phyloP scores from a whole-genome alignment of 2,888 invertebrate species.

The Cephus pygmeus region DNA sequence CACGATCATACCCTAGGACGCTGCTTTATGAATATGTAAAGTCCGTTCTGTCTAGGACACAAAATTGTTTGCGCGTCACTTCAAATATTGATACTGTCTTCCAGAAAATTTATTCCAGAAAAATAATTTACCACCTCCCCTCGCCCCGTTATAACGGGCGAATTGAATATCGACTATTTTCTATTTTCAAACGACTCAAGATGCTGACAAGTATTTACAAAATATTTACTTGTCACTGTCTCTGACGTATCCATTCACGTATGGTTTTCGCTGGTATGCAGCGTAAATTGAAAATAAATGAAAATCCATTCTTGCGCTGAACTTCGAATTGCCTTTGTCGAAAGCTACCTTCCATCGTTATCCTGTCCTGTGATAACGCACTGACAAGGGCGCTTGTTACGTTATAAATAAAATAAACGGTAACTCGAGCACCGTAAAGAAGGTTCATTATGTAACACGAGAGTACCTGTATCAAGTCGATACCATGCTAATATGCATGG shows the following conservation, averaged over 20 bases:
- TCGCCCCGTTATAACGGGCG: background rate
- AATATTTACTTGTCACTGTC: background rate
- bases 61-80: constrained; percentile 53
- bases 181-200: background rate
- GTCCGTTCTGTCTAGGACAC: constrained; percentile 43
- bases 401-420: background rate
- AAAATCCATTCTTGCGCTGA: background rate
- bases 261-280: too few species aligned
- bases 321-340: background rate
- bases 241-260: background rate
- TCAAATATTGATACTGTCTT: constrained; percentile 53
- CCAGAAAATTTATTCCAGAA: constrained; percentile 43
- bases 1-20: constrained; percentile 34
- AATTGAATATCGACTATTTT: constrained; percentile 9
- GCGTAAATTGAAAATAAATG: background rate
- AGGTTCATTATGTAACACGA: background rate
- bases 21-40: constrained; percentile 58
- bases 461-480: background rate
- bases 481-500: background rate
- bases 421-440: background rate
- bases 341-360: background rate
- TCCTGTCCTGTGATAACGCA: background rate
- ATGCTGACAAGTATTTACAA: background rate
- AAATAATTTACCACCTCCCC: background rate
- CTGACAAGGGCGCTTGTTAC: background rate